Percentiles rank a stretch among this genome's conserved stretches.
Conservation (phyloP, 2,888 invertebrate genomes). For the Napeogenes inachia region DNA sequence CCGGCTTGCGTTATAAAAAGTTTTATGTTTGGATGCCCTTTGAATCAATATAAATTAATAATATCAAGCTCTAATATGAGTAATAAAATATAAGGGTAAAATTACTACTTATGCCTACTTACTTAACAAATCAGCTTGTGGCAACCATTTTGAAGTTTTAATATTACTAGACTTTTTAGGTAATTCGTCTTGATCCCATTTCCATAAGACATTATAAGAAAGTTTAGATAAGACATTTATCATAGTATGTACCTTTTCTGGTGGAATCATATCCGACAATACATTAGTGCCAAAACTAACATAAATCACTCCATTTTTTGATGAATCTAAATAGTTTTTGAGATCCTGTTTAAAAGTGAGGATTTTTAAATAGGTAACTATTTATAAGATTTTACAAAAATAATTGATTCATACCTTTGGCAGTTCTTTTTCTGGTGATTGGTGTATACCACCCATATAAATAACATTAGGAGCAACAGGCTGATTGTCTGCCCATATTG, state of each 20-base stretch:
- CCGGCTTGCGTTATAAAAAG: conserved; percentile 64
- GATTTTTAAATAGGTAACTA: not conserved
- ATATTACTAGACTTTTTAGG: conserved; percentile 54
- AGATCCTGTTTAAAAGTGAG: conserved; percentile 41
- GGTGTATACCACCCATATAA: conserved; percentile 58
- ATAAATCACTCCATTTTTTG: conserved; percentile 58
- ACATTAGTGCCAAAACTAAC: conserved; percentile 66
- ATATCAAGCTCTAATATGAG: no score
- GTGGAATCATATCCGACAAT: conserved; percentile 43
- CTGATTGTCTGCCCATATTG: conserved; percentile 45
- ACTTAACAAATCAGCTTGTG: conserved; percentile 61
- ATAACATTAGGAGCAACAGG: conserved; percentile 57
- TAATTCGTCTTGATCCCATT: conserved; percentile 55
- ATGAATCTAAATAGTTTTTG: conserved; percentile 48
- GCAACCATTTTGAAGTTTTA: conserved; percentile 61
- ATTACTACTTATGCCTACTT: conserved; percentile 25
- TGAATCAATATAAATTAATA: conserved; percentile 15
- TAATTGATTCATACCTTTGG: conserved; percentile 42
- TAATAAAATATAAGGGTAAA: conserved; percentile 1
- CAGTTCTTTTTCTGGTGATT: conserved; percentile 42
- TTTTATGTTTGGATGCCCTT: conserved; percentile 61
- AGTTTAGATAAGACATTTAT: conserved; percentile 52
- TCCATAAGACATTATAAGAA: conserved; percentile 65
- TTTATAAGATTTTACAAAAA: not conserved
- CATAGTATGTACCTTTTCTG: conserved; percentile 43